phyloP scores from a whole-genome alignment of 2,797 vertebrate genomes.

The Coregonus ussuriensis region DNA sequence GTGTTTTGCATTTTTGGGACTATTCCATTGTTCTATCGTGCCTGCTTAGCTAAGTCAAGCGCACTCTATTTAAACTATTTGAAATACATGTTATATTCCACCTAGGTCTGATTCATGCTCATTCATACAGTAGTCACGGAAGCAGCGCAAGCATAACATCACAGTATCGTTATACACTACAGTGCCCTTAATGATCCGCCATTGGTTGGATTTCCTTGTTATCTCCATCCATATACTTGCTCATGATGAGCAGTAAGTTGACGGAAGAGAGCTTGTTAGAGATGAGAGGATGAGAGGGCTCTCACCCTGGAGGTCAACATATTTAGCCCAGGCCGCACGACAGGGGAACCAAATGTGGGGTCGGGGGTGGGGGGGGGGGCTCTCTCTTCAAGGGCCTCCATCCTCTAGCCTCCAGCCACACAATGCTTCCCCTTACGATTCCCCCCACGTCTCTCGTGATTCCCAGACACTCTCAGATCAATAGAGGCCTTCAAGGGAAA shows the following conservation, averaged over 20 bases:
- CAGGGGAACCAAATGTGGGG: neutral
- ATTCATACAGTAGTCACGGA: neutral
- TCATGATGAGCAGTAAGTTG: neutral
- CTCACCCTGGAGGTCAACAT: neutral
- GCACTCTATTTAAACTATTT: neutral
- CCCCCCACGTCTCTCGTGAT: conserved; percentile 8
- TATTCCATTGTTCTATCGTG: neutral
- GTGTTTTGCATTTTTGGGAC: neutral
- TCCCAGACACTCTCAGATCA: conserved; percentile 59
- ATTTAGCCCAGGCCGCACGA: neutral
- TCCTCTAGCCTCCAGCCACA: conserved; percentile 26
- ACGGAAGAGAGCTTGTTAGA: neutral
- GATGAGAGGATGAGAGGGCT: neutral
- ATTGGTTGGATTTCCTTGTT: neutral
- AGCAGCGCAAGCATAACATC: neutral
- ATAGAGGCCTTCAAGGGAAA: conserved; percentile 66
- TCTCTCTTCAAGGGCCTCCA: neutral
- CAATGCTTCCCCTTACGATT: conserved; percentile 60
- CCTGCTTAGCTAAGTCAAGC: neutral
- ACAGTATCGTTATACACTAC: neutral
- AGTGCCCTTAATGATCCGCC: neutral
- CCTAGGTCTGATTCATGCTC: neutral
- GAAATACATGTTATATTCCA: neutral
- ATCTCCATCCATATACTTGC: neutral
- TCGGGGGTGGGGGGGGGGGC: neutral